Evolutionary conservation across 2,797 vertebrate species (phyloP), one percentile per base, ranked within the genome.

Genomic region (Pampus argenteus): DNA sequence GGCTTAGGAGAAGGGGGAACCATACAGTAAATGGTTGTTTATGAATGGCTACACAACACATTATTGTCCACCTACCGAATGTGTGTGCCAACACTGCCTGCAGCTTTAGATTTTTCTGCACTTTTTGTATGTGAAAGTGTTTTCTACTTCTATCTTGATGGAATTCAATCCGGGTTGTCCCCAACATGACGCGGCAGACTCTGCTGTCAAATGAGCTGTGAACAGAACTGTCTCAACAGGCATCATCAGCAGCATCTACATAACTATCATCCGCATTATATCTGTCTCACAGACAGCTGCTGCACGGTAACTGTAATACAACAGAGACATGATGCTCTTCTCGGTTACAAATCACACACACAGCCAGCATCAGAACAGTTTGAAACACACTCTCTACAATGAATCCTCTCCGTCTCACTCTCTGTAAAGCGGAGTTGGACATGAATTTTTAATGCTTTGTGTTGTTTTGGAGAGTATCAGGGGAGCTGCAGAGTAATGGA

Each of bases 381-480:
- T 56, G 51, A 25, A 78, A 56, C 60, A 65, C 55, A 49, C 61
- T 52, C 38, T 26, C 58, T 23, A 29, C 52, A 57, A 74, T 59
- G 69, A 61, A 66, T 42, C 49, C 76, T 49, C 56, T 64, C 57
- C 55, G 51, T 72, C 75, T 70, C 62, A 47, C 57, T 82, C 73
- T 67, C 60, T 36, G 61, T 57, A 64, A 71, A 70, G 73, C 66
- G 23, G 49, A 78, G 72, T 56, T 71, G 67, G 50, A 28, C 61
- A 87, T 90, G 77, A 86, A 91, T 92, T 83, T 88, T 90, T 88
- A 69, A 92, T 86, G 81, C 49, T 44, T 38, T 49, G 69, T 81
- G 83, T 83, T 88, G 84, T 84, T 86, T 86, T 83, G 51, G 76
- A 28, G 57, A 76, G 75, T 79, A 62, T 84, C 84, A 68, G 38